Conservation (phyloP, 2,113 vertebrate species). For the Himantopus leucocephalus region DNA sequence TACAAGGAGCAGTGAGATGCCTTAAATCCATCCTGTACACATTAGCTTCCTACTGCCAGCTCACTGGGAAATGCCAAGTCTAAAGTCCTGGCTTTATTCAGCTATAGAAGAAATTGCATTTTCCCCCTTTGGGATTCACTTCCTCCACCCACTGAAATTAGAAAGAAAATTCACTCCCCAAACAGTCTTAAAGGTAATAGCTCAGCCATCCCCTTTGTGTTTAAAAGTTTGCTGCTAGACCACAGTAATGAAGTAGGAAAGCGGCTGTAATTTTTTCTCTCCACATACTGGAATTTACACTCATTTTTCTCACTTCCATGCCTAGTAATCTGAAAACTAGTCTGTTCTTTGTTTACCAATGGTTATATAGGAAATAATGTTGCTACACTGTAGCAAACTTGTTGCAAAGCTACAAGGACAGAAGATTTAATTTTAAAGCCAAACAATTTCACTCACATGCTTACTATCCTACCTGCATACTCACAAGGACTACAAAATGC, state of each 20-base stretch:
- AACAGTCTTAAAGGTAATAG: background rate
- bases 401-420: background rate
- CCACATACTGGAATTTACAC: background rate
- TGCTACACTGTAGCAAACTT: background rate
- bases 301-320: background rate
- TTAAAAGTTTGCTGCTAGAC: background rate
- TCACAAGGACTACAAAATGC: accelerated
- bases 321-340: no score
- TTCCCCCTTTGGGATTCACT: background rate
- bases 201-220: background rate
- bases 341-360: background rate
- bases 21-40: background rate
- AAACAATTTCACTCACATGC: accelerated
- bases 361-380: background rate
- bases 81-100: background rate
- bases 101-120: background rate
- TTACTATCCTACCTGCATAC: accelerated
- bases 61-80: background rate
- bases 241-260: background rate
- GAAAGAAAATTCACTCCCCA: background rate
- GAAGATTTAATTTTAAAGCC: background rate
- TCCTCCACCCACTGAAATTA: background rate
- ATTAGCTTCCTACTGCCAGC: background rate
- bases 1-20: background rate
- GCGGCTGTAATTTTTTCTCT: background rate